A percentile compares a stretch with the other conserved stretches of the same genome.
These are phyloP conservation scores for Argentina silus DNA, from an alignment of 2,797 vertebrate genomes.

Conservation along the genomic window DNA sequence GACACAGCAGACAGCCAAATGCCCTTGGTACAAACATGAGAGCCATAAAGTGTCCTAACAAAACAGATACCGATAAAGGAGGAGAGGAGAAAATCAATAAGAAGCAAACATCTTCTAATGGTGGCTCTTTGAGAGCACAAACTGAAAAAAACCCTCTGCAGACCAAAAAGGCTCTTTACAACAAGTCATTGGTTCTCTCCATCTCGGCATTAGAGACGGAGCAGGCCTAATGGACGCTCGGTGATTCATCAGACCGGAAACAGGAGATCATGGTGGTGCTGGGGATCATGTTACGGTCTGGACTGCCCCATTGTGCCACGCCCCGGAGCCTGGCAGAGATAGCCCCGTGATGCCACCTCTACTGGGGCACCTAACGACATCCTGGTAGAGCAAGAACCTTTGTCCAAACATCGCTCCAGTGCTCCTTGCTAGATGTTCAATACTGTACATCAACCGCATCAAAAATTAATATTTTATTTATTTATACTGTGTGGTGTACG, in stretches of 20 bases:
- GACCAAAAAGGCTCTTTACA: conserved; percentile 60
- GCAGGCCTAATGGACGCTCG: conserved; percentile 65
- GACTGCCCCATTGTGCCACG: conserved; percentile 44
- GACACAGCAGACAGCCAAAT: neutral
- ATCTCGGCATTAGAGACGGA: conserved; percentile 26
- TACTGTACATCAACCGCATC: neutral
- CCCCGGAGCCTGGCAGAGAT: conserved; percentile 29
- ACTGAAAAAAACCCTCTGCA: conserved; percentile 56
- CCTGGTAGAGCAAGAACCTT: neutral
- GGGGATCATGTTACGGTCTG: conserved; percentile 52
- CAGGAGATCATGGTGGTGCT: conserved; percentile 42
- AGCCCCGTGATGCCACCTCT: conserved; percentile 8
- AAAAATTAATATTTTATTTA: neutral
- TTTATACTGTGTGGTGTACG: neutral
- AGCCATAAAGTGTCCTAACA: neutral
- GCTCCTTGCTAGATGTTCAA: neutral
- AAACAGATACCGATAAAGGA: conserved; percentile 17
- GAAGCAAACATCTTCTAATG: conserved; percentile 7
- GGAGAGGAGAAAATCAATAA: conserved; percentile 26
- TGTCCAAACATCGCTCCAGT: neutral
- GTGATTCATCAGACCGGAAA: conserved; percentile 76
- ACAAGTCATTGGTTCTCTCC: conserved; percentile 19
- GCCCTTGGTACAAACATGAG: neutral
- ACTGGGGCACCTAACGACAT: neutral
- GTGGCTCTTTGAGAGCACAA: conserved; percentile 40